phyloP scores from a whole-genome alignment of 2,888 invertebrate genomes.

The Cerastis rubricosa region DNA sequence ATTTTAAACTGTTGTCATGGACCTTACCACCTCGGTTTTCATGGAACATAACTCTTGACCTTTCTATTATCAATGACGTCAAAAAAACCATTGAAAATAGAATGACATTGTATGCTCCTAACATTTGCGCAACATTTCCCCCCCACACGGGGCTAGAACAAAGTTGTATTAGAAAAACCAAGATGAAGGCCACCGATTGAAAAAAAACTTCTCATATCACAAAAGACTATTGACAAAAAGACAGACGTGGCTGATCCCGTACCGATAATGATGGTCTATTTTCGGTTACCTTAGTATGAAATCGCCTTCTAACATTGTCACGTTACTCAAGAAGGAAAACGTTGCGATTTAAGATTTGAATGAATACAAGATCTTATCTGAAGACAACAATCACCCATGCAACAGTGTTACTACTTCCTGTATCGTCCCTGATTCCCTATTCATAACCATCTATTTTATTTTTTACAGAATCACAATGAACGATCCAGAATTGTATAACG shows the following conservation, averaged over 20 bases:
- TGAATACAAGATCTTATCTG: constrained; percentile 43
- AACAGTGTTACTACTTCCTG: constrained; percentile 45
- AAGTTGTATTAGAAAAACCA: constrained; percentile 70
- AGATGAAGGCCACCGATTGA: constrained; percentile 83
- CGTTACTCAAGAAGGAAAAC: constrained; percentile 74
- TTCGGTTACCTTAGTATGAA: constrained; percentile 75
- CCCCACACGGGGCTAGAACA: constrained; percentile 58
- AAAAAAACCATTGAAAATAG: constrained; percentile 47
- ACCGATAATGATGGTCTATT: constrained; percentile 80
- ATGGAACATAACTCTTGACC: constrained; percentile 21
- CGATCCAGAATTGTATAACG: constrained; percentile 92
- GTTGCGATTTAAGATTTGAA: constrained; percentile 35
- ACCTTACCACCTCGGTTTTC: background rate
- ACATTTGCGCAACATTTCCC: constrained; percentile 66
- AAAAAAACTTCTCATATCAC: constrained; percentile 70
- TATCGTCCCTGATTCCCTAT: background rate
- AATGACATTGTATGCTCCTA: constrained; percentile 33
- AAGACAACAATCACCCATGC: constrained; percentile 11
- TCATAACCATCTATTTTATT: background rate
- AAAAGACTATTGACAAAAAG: constrained; percentile 77
- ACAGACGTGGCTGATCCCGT: constrained; percentile 75
- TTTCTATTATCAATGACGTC: constrained; percentile 23
- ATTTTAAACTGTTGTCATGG: background rate
- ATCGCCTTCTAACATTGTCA: constrained; percentile 74
- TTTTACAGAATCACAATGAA: constrained; percentile 77